Percentiles rank a stretch among this genome's conserved stretches.
phyloP scores from a whole-genome alignment of 2,797 vertebrate species.

The Cyprinella venusta region DNA sequence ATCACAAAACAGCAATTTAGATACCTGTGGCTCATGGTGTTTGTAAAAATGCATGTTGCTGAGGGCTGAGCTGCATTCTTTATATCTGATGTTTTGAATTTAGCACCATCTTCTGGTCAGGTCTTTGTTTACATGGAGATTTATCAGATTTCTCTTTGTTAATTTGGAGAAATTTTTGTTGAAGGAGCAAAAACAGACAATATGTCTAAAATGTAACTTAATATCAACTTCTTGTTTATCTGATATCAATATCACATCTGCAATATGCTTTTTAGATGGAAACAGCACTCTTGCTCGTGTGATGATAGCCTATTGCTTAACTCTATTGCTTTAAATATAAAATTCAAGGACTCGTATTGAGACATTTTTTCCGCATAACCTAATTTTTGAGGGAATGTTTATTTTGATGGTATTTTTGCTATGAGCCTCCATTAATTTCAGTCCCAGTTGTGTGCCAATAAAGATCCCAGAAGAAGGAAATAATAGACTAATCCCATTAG shows the following conservation, averaged over 20 bases:
- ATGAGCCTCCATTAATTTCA: neutral
- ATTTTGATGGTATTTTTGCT: neutral
- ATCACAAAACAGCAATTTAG: neutral
- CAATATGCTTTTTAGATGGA: neutral
- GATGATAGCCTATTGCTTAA: neutral
- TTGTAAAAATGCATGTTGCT: neutral
- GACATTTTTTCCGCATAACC: neutral
- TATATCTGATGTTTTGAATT: constrained; percentile 41
- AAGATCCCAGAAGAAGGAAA: neutral
- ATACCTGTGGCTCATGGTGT: neutral
- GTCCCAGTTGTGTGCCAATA: neutral
- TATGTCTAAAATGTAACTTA: neutral
- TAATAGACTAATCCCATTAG: neutral
- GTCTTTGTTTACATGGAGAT: constrained; percentile 39
- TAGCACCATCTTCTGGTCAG: constrained; percentile 65
- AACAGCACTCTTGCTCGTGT: neutral
- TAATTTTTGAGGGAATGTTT: neutral
- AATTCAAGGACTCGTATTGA: neutral
- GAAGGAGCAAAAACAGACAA: no score
- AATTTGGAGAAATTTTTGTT: no score
- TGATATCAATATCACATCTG: neutral
- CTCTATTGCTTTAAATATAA: neutral
- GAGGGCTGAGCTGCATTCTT: neutral
- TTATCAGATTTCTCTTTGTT: neutral
- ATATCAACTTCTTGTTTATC: neutral